Percentiles rank a stretch among this genome's conserved stretches.
phyloP scores from a whole-genome alignment of 2,113 vertebrate genomes.

The Ptyas mucosa region DNA sequence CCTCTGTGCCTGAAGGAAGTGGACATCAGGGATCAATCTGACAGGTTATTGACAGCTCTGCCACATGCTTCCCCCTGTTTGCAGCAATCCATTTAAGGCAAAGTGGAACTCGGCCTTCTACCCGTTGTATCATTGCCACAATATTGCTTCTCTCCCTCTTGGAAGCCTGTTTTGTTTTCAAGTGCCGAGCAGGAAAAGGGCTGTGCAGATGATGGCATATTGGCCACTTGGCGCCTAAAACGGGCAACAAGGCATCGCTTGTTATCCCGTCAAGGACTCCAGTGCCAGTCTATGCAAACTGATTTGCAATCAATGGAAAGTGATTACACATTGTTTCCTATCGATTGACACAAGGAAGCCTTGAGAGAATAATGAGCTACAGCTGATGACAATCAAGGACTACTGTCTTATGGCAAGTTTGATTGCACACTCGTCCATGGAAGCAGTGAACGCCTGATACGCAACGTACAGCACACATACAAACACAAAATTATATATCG shows the following conservation, averaged over 20 bases:
- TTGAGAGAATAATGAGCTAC: constrained; percentile 78
- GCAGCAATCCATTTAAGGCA: neutral
- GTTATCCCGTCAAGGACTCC: constrained; percentile 56
- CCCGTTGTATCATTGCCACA: neutral
- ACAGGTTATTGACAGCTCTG: neutral
- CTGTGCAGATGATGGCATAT: constrained; percentile 15
- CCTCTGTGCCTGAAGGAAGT: neutral
- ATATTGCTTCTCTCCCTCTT: neutral
- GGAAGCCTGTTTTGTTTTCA: neutral
- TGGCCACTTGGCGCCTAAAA: constrained; percentile 31
- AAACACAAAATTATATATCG: constrained; percentile 21
- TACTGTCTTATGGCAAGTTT: constrained; percentile 68
- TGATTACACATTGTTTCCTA: constrained; percentile 80
- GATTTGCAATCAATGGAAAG: constrained; percentile 79
- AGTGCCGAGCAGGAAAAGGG: constrained; percentile 8
- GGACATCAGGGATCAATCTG: neutral
- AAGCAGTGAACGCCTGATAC: constrained; percentile 47
- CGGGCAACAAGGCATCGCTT: constrained; percentile 55
- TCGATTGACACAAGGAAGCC: constrained; percentile 73
- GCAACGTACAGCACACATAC: constrained; percentile 42
- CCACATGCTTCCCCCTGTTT: neutral
- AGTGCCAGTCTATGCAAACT: constrained; percentile 65
- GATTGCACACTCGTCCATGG: constrained; percentile 64
- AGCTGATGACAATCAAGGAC: constrained; percentile 79
- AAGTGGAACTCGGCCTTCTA: neutral